Evolutionary conservation across 2,797 vertebrate genomes (phyloP).

Genomic region (Dipus sagitta): DNA sequence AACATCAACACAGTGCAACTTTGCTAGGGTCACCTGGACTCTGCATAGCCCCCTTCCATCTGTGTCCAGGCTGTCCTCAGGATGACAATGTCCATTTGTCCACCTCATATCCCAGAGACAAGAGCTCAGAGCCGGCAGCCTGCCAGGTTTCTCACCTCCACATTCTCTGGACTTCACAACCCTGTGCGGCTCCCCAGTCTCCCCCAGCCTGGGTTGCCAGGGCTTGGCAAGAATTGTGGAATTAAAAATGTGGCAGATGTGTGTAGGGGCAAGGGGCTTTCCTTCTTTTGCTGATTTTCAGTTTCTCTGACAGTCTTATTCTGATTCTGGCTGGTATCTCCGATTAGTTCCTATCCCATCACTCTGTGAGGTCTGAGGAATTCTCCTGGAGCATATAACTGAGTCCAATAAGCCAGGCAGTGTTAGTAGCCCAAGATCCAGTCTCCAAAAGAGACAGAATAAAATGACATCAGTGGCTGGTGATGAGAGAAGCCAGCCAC

Average conservation of each 20-base stretch:
- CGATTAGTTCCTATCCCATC: conserved; percentile 57
- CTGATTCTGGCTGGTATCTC: conserved; percentile 54
- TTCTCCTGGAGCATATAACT: conserved; percentile 60
- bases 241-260: conserved; percentile 80
- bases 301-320: conserved; percentile 73
- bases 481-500: not conserved
- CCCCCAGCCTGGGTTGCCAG: conserved; percentile 52
- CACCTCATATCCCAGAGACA: not conserved
- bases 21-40: not conserved
- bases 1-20: not conserved
- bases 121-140: not conserved
- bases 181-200: not conserved
- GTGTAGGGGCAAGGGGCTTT: conserved; percentile 69
- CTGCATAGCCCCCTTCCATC: not conserved
- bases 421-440: conserved; percentile 8
- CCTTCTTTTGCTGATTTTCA: conserved; percentile 73
- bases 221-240: conserved; percentile 70
- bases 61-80: not conserved
- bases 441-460: conserved; percentile 23
- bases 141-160: conserved; percentile 56
- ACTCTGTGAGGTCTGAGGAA: conserved; percentile 38
- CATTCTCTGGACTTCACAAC: conserved; percentile 11
- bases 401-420: not conserved
- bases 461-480: conserved; percentile 22
- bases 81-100: not conserved